Conservation (phyloP, 92 coral and sea anemone species). For the Scolanthus callimorphus region DNA sequence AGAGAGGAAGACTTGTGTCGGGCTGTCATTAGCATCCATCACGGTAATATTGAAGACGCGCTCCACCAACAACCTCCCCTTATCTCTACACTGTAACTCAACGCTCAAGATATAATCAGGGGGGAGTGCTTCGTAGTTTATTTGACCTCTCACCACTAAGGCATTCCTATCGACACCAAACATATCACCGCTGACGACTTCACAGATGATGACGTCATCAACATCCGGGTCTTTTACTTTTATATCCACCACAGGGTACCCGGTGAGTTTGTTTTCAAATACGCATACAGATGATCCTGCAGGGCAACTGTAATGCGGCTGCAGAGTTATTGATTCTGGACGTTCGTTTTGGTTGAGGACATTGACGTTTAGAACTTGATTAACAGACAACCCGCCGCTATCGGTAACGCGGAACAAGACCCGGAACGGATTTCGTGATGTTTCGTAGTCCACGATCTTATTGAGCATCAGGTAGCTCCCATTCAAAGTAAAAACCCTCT, state of each 20-base stretch:
- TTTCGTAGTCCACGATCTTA: constrained; percentile 44
- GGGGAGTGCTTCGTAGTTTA: constrained; percentile 50
- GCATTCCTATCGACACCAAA: constrained; percentile 28
- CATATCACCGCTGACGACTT: constrained; percentile 39
- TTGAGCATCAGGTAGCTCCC: constrained; percentile 34
- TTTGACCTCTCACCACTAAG: constrained; percentile 43
- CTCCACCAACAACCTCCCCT: constrained; percentile 35
- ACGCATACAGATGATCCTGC: constrained; percentile 30
- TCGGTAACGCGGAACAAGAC: constrained; percentile 34
- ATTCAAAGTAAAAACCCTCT: constrained; percentile 19
- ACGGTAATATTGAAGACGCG: constrained; percentile 36
- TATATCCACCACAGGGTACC: constrained; percentile 50
- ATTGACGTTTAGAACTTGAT: constrained; percentile 35
- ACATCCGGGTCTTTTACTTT: constrained; percentile 44
- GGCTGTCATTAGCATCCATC: constrained; percentile 52
- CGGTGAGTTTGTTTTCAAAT: constrained; percentile 42
- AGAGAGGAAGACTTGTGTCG: constrained; percentile 39
- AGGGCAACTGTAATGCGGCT: constrained; percentile 16
- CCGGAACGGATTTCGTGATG: constrained; percentile 8
- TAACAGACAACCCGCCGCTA: constrained; percentile 37
- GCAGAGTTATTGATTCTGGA: constrained; percentile 27
- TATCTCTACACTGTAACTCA: constrained; percentile 39
- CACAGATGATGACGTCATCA: constrained; percentile 39
- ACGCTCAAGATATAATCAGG: constrained; percentile 34
- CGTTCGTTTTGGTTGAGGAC: constrained; percentile 55